Evolutionary conservation across 2,113 vertebrate species (phyloP).

Genomic region (Connochaetes taurinus): DNA sequence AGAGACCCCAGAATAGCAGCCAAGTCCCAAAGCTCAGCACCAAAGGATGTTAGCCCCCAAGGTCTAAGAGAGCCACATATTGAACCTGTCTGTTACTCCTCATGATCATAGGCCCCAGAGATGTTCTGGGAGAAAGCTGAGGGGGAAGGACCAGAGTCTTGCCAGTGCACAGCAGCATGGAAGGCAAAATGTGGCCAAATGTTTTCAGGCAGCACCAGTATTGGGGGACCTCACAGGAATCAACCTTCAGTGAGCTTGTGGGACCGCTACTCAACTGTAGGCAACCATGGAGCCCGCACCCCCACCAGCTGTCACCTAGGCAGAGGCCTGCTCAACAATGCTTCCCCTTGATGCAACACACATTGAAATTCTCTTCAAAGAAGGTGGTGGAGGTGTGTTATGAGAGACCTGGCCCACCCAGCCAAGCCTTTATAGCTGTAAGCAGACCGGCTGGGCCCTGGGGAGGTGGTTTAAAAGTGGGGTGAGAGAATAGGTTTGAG

Average conservation of each 20-base stretch:
- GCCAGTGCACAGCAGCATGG: neutral
- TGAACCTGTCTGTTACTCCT: neutral
- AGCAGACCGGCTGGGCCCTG: accelerated
- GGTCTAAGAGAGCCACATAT: neutral
- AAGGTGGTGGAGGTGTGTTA: neutral
- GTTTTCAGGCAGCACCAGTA: neutral
- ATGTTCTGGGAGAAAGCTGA: neutral
- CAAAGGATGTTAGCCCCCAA: neutral
- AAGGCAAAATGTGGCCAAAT: neutral
- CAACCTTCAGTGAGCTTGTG: neutral
- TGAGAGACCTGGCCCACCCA: neutral
- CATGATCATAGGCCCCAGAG: neutral
- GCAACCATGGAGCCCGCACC: neutral
- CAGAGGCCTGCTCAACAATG: neutral
- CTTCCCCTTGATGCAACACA: neutral
- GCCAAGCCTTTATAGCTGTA: neutral
- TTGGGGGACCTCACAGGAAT: neutral
- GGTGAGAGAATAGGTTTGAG: neutral
- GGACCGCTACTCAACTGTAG: too few relatives aligned
- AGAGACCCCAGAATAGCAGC: neutral
- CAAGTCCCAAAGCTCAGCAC: neutral
- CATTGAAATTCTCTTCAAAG: neutral
- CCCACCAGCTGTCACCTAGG: neutral
- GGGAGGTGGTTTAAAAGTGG: neutral
- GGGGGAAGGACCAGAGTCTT: neutral